A percentile compares a stretch with the other conserved stretches of the same genome.
Evolutionary conservation across 2,113 vertebrate species (phyloP).

Genomic region (Calonectris borealis): DNA sequence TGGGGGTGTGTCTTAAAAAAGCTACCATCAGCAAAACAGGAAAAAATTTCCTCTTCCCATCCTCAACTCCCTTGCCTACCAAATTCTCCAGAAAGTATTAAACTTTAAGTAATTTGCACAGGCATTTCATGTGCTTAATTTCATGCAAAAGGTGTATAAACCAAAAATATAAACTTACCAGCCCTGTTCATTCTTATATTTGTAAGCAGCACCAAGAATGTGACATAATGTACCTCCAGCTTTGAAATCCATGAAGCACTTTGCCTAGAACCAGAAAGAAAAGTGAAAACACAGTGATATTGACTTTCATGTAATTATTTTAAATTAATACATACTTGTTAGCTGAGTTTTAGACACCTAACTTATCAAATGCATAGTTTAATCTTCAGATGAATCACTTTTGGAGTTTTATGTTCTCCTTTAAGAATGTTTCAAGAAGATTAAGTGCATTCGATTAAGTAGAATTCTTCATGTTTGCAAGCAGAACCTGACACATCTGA

Average conservation of each 20-base stretch:
- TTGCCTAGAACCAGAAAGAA: constrained; percentile 79
- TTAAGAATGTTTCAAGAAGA: background rate
- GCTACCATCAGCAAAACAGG: background rate
- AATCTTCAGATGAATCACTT: background rate
- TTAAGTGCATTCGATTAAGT: background rate
- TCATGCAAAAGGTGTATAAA: constrained; percentile 33
- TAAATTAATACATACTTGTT: background rate
- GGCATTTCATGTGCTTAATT: background rate
- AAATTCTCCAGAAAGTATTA: background rate
- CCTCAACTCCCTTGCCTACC: constrained; percentile 25
- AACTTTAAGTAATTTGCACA: background rate
- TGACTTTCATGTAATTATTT: background rate
- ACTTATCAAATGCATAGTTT: background rate
- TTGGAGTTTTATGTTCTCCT: background rate
- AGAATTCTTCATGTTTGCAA: background rate
- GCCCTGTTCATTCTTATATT: constrained; percentile 97
- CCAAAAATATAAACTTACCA: constrained; percentile 82
- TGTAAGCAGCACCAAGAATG: constrained; percentile 96
- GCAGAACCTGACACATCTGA: background rate
- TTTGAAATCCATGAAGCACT: constrained; percentile 99
- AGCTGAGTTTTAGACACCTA: background rate
- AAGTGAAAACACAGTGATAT: background rate
- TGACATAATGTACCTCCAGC: constrained; percentile 93
- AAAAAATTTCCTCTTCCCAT: constrained; percentile 22
- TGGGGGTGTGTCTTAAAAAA: background rate